Percentiles rank a stretch among this genome's conserved stretches.
phyloP scores from a whole-genome alignment of 2,797 vertebrate species.

The Gephyroberyx darwinii region DNA sequence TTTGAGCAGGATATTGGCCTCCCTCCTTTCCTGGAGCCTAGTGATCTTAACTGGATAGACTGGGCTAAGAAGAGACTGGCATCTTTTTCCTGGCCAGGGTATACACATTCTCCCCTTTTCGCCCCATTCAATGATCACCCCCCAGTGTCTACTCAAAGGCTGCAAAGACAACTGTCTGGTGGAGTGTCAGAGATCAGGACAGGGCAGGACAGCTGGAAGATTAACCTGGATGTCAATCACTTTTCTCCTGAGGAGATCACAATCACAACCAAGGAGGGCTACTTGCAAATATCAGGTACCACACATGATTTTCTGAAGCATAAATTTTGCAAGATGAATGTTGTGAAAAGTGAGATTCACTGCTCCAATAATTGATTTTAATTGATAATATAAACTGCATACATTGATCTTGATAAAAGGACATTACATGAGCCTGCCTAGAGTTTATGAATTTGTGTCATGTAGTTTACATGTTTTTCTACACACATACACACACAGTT shows the following conservation, averaged over 20 bases:
- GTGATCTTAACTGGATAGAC: slow-evolving; percentile 77
- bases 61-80: slow-evolving; percentile 76
- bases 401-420: too few species aligned
- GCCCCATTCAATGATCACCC: slow-evolving; percentile 47
- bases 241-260: slow-evolving; percentile 79
- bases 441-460: neutral
- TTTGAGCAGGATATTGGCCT: slow-evolving; percentile 76
- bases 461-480: neutral
- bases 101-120: slow-evolving; percentile 58
- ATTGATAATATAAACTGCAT: neutral
- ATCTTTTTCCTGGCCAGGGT: slow-evolving; percentile 67
- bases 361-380: neutral
- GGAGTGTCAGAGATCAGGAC: slow-evolving; percentile 74
- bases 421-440: too few species aligned
- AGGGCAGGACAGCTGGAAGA: slow-evolving; percentile 74
- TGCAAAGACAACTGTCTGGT: slow-evolving; percentile 37
- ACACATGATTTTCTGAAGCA: neutral
- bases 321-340: neutral
- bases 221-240: slow-evolving; percentile 78
- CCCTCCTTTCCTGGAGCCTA: slow-evolving; percentile 75
- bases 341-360: neutral
- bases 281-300: slow-evolving; percentile 80
- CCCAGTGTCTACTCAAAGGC: slow-evolving; percentile 20
- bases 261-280: slow-evolving; percentile 76
- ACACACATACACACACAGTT: neutral